A percentile compares a stretch with the other conserved stretches of the same genome.
Conservation (phyloP, 2,888 invertebrate genomes). For the Mamestra brassicae region DNA sequence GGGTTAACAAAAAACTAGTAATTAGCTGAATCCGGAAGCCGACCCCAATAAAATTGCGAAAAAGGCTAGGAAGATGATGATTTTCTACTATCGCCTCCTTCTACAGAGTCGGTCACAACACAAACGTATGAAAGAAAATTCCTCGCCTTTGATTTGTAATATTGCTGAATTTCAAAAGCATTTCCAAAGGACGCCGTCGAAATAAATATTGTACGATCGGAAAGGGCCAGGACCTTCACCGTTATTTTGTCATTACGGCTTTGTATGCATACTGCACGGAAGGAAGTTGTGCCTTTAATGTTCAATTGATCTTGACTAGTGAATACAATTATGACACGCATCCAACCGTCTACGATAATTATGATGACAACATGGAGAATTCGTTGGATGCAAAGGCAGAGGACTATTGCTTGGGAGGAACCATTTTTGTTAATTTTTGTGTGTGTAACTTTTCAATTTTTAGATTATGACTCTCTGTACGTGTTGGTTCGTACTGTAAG, state of each 20-base stretch:
- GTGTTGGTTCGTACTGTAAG: too few relatives aligned
- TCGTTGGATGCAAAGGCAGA: too few relatives aligned
- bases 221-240: constrained; percentile 48
- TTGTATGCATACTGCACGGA: constrained; percentile 34
- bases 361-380: too few relatives aligned
- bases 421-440: too few relatives aligned
- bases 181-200: constrained; percentile 8
- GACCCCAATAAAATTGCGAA: too few relatives aligned
- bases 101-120: not conserved
- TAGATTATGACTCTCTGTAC: too few relatives aligned
- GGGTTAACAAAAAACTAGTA: too few relatives aligned
- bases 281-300: constrained; percentile 50
- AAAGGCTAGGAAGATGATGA: too few relatives aligned
- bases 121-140: not conserved
- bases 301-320: constrained; percentile 15
- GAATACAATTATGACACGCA: not conserved
- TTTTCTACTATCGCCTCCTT: not conserved
- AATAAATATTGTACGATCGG: constrained; percentile 26
- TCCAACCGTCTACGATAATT: too few relatives aligned
- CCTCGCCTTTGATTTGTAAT: not conserved
- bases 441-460: too few relatives aligned
- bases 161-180: constrained; percentile 10
- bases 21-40: too few relatives aligned
- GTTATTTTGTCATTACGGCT: constrained; percentile 30
- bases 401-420: too few relatives aligned